Evolutionary conservation across 2,888 invertebrate genomes (phyloP), one percentile per base, ranked within the genome.

Genomic region (Copidosoma aretas): DNA sequence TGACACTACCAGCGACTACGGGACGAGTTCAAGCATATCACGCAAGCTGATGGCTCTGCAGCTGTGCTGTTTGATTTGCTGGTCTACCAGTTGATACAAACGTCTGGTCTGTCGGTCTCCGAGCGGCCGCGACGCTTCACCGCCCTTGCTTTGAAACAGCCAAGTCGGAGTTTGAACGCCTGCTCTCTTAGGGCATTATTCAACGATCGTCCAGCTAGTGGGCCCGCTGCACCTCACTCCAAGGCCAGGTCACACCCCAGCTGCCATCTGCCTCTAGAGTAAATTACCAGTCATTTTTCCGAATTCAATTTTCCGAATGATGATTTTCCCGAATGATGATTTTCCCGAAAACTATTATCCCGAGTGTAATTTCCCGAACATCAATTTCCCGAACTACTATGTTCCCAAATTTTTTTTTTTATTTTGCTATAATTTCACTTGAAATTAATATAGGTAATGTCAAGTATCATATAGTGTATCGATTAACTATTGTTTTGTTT

Each of bases 11-110:
- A 46, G 17, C 3, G 12, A 3, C 15, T 46, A 46, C 43, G 77
- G 1, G 75, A 74, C 10, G 19, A 53, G 1, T 22, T 60, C 1
- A 73, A 64, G 15, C 2, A 32, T 5, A 60, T 60, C 5, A 22
- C 54, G 0, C 21, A 17, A 1, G 15, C 43, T 2, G 12, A 46
- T 15, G 43, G 43, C 14, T 46, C 4, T 46, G 43, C 43, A 14
- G 43, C 43, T 17, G 3, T 15, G 43, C 15, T 12, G 15, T 15
- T 46, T 1, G 43, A 46, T 17, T 12, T 15, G 43, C 15, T 12
- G 14, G 1, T 14, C 12, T 12, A 46, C 43, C 43, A 46, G 12
- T 12, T 8, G 43, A 46, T 46, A 1, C 43, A 46, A 1, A 46
- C 12, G 3, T 46, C 43, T 15, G 43, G 43, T 12, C 43, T 12